Evolutionary conservation across 2,113 vertebrate species (phyloP).

Genomic region (Equus quagga): DNA sequence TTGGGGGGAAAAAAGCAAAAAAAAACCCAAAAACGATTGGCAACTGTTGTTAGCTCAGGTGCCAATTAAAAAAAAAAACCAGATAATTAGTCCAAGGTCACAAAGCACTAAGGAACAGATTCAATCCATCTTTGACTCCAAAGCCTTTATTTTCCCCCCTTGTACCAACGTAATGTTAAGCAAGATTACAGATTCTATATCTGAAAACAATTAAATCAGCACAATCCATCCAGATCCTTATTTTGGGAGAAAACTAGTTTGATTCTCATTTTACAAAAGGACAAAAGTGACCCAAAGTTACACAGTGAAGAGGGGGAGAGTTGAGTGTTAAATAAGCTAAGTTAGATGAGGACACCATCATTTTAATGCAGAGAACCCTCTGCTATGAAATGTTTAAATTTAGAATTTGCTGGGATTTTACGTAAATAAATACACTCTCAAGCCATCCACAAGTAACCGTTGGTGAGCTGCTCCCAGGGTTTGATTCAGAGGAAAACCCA

Average conservation of each 20-base stretch:
- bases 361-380: background rate
- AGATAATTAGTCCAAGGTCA: background rate
- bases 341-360: background rate
- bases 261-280: background rate
- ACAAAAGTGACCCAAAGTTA: background rate
- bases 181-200: background rate
- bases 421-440: background rate
- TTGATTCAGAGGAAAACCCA: slow-evolving; percentile 28
- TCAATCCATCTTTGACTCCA: background rate
- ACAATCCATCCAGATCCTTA: background rate
- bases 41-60: too few relatives aligned
- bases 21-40: too few relatives aligned
- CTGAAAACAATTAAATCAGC: slow-evolving; percentile 1
- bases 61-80: too few relatives aligned
- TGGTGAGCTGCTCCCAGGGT: background rate
- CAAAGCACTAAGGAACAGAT: background rate
- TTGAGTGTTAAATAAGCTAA: too few relatives aligned
- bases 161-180: background rate
- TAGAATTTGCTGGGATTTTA: background rate
- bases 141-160: background rate
- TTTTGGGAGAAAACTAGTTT: background rate
- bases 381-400: background rate
- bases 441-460: background rate
- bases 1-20: too few relatives aligned
- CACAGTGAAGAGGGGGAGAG: too few relatives aligned